phyloP scores from a whole-genome alignment of 2,888 invertebrate genomes.

The Napeogenes sylphis region DNA sequence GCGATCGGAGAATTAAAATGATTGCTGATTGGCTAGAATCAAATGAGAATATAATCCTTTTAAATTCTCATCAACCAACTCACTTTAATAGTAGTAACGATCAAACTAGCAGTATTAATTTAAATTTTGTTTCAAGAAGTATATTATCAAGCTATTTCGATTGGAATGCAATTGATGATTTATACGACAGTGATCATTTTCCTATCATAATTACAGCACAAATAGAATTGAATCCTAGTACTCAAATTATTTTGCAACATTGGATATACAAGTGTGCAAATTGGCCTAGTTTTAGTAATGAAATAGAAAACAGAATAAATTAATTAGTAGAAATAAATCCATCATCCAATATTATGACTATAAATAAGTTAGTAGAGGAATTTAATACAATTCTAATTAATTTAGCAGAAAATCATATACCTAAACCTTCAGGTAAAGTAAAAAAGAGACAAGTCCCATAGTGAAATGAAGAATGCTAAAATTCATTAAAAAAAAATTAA shows the following conservation, averaged over 20 bases:
- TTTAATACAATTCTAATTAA: conserved; percentile 3
- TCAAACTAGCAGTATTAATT: conserved; percentile 21
- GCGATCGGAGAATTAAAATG: no score
- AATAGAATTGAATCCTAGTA: background rate
- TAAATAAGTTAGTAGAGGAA: background rate
- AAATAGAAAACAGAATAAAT: conserved; percentile 12
- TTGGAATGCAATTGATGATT: conserved; percentile 29
- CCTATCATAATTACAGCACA: conserved; percentile 18
- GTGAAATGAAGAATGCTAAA: conserved; percentile 15
- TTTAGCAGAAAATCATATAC: conserved; percentile 1
- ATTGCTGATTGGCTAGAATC: no score
- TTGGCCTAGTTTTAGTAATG: conserved; percentile 10
- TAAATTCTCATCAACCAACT: no score
- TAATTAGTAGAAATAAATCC: background rate
- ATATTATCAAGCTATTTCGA: conserved; percentile 30
- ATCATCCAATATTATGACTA: no score
- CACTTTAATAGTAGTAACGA: conserved; percentile 22
- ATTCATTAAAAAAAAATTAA: conserved; percentile 7
- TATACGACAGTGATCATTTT: conserved; percentile 28
- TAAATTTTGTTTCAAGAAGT: conserved; percentile 26
- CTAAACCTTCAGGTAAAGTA: conserved; percentile 7
- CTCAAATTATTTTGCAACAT: conserved; percentile 4
- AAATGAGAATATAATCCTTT: no score
- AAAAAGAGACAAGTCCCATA: conserved; percentile 6
- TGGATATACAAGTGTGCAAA: conserved; percentile 18